These are phyloP conservation scores for Capromys pilorides DNA, from an alignment of 2,797 vertebrate genomes.

Conservation along the genomic window DNA sequence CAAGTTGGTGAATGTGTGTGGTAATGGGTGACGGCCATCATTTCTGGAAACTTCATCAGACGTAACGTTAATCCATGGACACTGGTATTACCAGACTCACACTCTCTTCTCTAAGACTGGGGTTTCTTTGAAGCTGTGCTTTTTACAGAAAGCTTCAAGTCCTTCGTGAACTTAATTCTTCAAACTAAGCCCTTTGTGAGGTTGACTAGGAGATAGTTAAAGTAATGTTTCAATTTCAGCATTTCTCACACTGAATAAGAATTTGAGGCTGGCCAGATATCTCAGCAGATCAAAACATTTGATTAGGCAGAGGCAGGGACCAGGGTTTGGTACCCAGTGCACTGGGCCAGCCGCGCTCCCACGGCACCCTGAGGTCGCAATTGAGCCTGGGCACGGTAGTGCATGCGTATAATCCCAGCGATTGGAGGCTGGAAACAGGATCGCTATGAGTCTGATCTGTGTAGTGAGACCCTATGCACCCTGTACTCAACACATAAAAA, in stretches of 20 bases:
- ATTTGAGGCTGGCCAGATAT: neutral
- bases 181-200: neutral
- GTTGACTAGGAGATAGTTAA: neutral
- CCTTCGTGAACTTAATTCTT: slow-evolving; percentile 29
- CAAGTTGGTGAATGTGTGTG: neutral
- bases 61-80: neutral
- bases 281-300: too few relatives aligned
- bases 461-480: too few relatives aligned
- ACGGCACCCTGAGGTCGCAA: too few relatives aligned
- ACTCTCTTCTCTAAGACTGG: slow-evolving; percentile 20
- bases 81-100: neutral
- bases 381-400: too few relatives aligned
- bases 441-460: too few relatives aligned
- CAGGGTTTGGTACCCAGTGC: too few relatives aligned
- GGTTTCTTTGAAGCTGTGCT: neutral
- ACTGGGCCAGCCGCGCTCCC: too few relatives aligned
- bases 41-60: slow-evolving; percentile 27
- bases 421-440: too few relatives aligned
- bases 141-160: slow-evolving; percentile 17
- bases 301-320: too few relatives aligned
- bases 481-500: too few relatives aligned
- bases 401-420: too few relatives aligned
- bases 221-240: slow-evolving; percentile 7
- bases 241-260: neutral
- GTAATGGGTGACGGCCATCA: neutral